Evolutionary conservation across 2,797 vertebrate species (phyloP), one percentile per base, ranked within the genome.

Genomic region (Gorsachius magnificus): DNA sequence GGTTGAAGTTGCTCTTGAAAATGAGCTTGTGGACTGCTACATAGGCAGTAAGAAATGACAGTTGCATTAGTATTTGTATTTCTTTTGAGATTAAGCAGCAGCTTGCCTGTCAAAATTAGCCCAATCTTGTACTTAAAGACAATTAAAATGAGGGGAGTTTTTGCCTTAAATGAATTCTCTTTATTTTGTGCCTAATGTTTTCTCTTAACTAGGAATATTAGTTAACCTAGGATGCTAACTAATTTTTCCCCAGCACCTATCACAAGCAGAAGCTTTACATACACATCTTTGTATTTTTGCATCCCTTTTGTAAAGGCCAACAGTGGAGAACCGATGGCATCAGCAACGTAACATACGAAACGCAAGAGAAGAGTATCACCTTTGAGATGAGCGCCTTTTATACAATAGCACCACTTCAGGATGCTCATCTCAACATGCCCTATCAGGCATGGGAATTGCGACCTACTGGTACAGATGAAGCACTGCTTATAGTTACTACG

Each of bases 371-470:
- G 72, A 98, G 95, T 25, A 19, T 99, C 83, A 98, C 98, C 22
- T 99, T 99, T 88, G 98, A 90, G 83, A 98, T 98, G 98, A 97
- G 97, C 5, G 93, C 97, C 29, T 98, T 99, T 95, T 96, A 96
- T 31, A 96, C 98, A 1, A 91, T 99, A 80, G 97, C 98, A 11
- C 95, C 99, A 86, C 95, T 99, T 57, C 99, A 99, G 94, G 98
- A 99, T 33, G 96, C 97, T 1, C 98, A 99, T 4, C 78, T 97
- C 81, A 98, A 99, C 91, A 97, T 99, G 98, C 99, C 99, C 0
- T 99, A 99, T 68, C 98, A 97, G 90, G 98, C 97, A 14, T 99
- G 99, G 99, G 98, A 99, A 91, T 95, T 99, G 21, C 97, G 60
- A n/a, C 99, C 99, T 2, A 85, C 98, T 16, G 98, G 91, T 8